Percentiles rank a stretch among this genome's conserved stretches.
Conservation (phyloP, 2,113 vertebrate genomes). For the Phalacrocorax aristotelis region DNA sequence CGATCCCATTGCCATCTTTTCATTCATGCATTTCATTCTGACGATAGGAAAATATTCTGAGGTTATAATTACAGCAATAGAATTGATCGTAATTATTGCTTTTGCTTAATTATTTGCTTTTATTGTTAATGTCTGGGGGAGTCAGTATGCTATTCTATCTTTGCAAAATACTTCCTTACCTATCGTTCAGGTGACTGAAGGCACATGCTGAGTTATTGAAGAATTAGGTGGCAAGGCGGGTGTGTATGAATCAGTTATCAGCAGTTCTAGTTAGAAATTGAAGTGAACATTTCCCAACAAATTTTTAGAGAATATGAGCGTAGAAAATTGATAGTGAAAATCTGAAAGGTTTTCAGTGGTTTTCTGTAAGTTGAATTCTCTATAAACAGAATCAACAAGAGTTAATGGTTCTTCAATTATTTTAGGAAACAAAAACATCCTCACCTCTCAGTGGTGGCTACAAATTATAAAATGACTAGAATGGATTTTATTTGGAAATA, state of each 20-base stretch:
- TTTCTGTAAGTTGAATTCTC: neutral
- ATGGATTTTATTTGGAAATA: neutral
- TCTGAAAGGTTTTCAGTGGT: neutral
- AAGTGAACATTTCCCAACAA: neutral
- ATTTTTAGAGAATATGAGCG: neutral
- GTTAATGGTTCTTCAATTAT: neutral
- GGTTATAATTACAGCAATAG: neutral
- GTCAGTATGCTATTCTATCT: neutral
- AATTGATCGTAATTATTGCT: neutral
- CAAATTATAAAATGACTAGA: neutral
- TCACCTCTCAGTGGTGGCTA: neutral
- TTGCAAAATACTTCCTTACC: neutral
- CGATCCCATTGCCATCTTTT: accelerated
- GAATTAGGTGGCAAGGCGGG: neutral
- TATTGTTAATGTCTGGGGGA: neutral
- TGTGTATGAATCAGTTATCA: neutral
- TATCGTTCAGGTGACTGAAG: neutral
- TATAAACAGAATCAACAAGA: neutral
- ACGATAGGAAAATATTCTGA: neutral
- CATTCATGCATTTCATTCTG: neutral
- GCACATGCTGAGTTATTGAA: neutral
- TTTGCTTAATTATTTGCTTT: neutral
- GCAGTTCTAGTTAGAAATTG: neutral
- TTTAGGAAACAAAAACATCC: neutral
- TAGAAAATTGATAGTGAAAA: neutral